Conservation (phyloP, 30 jellyfish, hydroid and myxozoan species). For the Phacellophora camtschatica region DNA sequence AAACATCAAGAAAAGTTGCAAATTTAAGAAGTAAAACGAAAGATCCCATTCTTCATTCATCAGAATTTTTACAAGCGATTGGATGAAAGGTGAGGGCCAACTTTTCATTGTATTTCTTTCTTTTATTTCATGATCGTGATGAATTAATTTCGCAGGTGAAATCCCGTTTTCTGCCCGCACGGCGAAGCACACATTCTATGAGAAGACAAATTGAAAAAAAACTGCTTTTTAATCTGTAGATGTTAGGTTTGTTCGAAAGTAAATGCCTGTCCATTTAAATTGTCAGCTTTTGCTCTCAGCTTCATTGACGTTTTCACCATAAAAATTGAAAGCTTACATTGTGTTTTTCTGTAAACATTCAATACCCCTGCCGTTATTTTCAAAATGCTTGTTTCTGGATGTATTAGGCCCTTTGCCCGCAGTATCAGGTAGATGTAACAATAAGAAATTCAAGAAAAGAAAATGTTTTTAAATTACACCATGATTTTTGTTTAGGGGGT, state of each 20-base stretch:
- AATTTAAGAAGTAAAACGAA: too few relatives aligned
- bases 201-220: too few relatives aligned
- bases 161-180: not conserved
- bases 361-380: constrained; percentile 45
- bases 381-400: constrained; percentile 28
- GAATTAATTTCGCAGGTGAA: constrained; percentile 53
- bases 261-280: constrained; percentile 22
- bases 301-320: too few relatives aligned
- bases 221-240: constrained; percentile 37
- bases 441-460: too few relatives aligned
- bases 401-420: not conserved
- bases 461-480: too few relatives aligned
- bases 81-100: too few relatives aligned
- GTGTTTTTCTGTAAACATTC: constrained; percentile 49
- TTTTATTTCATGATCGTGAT: constrained; percentile 28
- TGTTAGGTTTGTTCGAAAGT: constrained; percentile 30
- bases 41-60: too few relatives aligned
- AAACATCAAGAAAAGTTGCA: too few relatives aligned
- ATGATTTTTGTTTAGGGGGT: too few relatives aligned
- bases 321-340: constrained; percentile 60
- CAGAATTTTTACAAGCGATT: too few relatives aligned
- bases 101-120: too few relatives aligned
- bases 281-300: too few relatives aligned
- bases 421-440: not conserved
- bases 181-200: not conserved